A percentile compares a stretch with the other conserved stretches of the same genome.
These are phyloP conservation scores for Heliconius himera DNA, from an alignment of 1,140 invertebrate genomes.

Conservation along the genomic window DNA sequence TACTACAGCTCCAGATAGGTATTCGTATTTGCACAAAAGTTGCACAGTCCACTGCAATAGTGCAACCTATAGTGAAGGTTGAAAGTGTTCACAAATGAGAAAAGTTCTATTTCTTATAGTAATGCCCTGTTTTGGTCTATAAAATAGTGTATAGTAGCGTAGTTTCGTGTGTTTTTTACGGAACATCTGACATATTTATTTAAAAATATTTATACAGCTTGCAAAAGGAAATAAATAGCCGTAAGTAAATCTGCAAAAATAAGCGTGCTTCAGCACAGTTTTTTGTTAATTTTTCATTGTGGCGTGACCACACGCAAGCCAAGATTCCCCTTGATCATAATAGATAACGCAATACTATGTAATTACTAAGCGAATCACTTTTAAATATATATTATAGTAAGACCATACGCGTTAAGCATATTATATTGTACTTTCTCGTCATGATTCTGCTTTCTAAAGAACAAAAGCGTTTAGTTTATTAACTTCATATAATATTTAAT, in stretches of 20 bases:
- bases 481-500: background rate
- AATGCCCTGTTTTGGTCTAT: background rate
- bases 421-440: constrained; percentile 30
- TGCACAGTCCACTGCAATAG: constrained; percentile 50
- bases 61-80: constrained; percentile 47
- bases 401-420: constrained; percentile 20
- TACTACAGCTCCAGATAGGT: constrained; percentile 45
- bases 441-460: constrained; percentile 37
- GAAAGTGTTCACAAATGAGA: constrained; percentile 26
- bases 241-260: constrained; percentile 20
- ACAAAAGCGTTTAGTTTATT: constrained; percentile 6
- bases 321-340: constrained; percentile 49
- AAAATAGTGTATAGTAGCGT: background rate
- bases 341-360: constrained; percentile 46
- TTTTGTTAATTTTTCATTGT: constrained; percentile 48
- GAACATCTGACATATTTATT: background rate
- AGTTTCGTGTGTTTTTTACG: background rate
- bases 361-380: constrained; percentile 36
- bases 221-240: background rate
- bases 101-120: background rate
- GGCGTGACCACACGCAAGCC: constrained; percentile 57
- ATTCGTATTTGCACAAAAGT: constrained; percentile 64
- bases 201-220: background rate
- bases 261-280: constrained; percentile 33
- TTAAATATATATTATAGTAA: constrained; percentile 21